phyloP scores from a whole-genome alignment of 2,888 invertebrate genomes.

The Copidosoma aretas region DNA sequence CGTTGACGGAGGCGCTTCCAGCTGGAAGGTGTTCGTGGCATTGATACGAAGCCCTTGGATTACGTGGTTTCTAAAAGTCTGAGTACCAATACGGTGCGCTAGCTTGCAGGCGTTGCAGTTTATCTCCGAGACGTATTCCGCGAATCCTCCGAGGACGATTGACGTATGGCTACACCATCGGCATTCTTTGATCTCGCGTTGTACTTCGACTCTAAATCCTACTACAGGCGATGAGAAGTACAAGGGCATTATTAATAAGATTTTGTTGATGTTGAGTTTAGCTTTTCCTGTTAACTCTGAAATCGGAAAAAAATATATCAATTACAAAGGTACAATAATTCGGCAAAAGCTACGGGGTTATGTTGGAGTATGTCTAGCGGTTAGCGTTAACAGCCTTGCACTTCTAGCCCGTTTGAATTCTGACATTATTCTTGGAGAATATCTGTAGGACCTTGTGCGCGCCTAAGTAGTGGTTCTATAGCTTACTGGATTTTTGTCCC shows the following conservation, averaged over 20 bases:
- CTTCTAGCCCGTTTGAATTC: background rate
- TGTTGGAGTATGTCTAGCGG: background rate
- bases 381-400: background rate
- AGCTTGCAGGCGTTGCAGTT: background rate
- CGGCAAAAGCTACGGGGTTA: no score
- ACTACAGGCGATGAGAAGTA: no score
- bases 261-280: no score
- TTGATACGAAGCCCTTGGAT: no score
- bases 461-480: background rate
- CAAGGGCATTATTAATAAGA: no score
- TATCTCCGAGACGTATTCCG: background rate
- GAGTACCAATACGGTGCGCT: background rate
- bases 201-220: no score
- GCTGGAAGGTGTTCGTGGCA: background rate
- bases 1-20: background rate
- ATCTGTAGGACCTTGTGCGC: background rate
- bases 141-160: no score
- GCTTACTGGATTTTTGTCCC: background rate
- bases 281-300: no score
- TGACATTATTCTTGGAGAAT: background rate
- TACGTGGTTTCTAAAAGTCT: background rate
- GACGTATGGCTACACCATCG: no score
- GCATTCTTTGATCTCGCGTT: no score
- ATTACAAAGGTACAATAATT: no score
- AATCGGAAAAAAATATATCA: background rate